Percentiles rank a stretch among this genome's conserved stretches.
phyloP scores from a whole-genome alignment of 2,797 vertebrate species.

The Tarsius wallacei region DNA sequence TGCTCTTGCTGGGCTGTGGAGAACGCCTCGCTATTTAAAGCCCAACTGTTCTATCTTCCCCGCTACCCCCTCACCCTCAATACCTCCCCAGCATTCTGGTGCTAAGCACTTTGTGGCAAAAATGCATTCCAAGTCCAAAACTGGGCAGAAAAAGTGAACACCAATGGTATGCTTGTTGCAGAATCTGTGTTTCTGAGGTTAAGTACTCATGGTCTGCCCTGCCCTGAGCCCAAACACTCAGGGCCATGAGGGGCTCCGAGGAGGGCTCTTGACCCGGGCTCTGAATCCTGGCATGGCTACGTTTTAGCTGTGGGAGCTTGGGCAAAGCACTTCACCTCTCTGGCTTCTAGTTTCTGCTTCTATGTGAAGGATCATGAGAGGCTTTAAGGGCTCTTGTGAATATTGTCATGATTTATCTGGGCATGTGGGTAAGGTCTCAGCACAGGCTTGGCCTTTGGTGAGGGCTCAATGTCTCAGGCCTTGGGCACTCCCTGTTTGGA shows the following conservation, averaged over 20 bases:
- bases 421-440: background rate
- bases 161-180: background rate
- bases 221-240: background rate
- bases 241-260: background rate
- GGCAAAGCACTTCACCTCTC: background rate
- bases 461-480: background rate
- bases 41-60: constrained; percentile 60
- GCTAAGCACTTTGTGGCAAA: constrained; percentile 58
- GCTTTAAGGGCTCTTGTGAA: background rate
- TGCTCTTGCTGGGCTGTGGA: constrained; percentile 14
- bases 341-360: background rate
- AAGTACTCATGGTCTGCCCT: background rate
- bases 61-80: background rate
- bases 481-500: background rate
- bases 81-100: background rate
- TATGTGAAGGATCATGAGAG: background rate
- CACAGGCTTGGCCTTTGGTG: background rate
- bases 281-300: background rate
- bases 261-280: background rate
- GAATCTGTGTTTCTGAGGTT: background rate
- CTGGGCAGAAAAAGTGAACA: background rate
- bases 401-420: background rate
- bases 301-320: background rate
- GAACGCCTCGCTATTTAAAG: constrained; percentile 71
- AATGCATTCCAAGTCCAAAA: background rate